Evolutionary conservation across 2,797 vertebrate genomes (phyloP).

Genomic region (Pseudochromis fuscus): DNA sequence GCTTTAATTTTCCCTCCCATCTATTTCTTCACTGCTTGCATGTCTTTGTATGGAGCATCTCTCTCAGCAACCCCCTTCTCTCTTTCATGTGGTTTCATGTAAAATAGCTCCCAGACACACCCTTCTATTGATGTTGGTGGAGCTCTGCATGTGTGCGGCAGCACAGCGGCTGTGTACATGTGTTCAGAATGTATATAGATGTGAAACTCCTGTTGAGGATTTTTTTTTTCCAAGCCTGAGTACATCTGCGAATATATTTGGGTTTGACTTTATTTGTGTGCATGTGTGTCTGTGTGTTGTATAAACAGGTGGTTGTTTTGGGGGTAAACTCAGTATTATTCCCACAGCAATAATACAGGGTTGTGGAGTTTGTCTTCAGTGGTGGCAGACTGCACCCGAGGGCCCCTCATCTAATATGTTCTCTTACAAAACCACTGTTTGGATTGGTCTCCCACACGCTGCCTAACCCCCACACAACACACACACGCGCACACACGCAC

Average conservation of each 20-base stretch:
- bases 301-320: conserved; percentile 65
- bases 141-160: background rate
- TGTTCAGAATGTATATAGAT: conserved; percentile 37
- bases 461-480: conserved; percentile 30
- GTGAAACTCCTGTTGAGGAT: conserved; percentile 10
- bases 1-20: conserved; percentile 14
- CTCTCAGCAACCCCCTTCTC: conserved; percentile 10
- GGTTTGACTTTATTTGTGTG: conserved; percentile 18
- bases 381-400: conserved; percentile 41
- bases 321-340: conserved; percentile 62
- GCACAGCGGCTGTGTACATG: conserved; percentile 19
- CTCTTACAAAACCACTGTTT: conserved; percentile 53
- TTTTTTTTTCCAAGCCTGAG: conserved; percentile 11
- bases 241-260: conserved; percentile 39
- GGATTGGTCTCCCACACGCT: conserved; percentile 40
- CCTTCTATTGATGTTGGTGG: conserved; percentile 54
- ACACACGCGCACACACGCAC: background rate
- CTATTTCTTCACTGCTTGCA: conserved; percentile 12
- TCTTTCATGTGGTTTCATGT: conserved; percentile 70
- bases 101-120: conserved; percentile 68
- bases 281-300: conserved; percentile 18
- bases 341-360: conserved; percentile 58
- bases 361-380: conserved; percentile 52
- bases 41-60: conserved; percentile 37
- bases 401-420: conserved; percentile 60